Evolutionary conservation across 2,888 invertebrate species (phyloP).

Genomic region (Diarsia rubi): DNA sequence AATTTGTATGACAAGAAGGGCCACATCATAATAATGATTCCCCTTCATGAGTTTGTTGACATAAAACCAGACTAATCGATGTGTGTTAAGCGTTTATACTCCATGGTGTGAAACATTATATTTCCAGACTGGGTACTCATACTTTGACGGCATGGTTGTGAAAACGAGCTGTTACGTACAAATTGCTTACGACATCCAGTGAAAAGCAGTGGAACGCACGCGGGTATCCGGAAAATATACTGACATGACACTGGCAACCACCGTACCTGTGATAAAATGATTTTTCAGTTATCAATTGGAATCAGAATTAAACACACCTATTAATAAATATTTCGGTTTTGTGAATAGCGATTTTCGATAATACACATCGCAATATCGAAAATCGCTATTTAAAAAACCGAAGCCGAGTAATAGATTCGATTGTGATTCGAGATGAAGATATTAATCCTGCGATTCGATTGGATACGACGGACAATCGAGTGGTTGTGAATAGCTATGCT

Average conservation of each 20-base stretch:
- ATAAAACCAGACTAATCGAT: neutral
- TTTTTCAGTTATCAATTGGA: neutral
- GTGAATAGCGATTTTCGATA: too few species aligned
- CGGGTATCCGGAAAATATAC: slow-evolving; percentile 1
- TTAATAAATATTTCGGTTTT: too few species aligned
- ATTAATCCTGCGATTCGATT: too few species aligned
- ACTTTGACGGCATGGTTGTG: neutral
- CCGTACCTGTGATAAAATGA: neutral
- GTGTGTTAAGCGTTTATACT: neutral
- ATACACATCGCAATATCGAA: too few species aligned
- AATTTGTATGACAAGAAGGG: slow-evolving; percentile 32
- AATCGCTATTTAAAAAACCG: too few species aligned
- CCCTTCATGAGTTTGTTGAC: neutral
- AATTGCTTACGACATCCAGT: slow-evolving; percentile 1
- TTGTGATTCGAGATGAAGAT: too few species aligned
- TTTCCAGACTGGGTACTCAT: neutral
- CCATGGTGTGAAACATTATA: neutral
- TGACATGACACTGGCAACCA: neutral
- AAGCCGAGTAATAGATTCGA: too few species aligned
- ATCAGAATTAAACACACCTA: neutral
- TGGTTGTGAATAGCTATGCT: too few species aligned
- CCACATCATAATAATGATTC: slow-evolving; percentile 5
- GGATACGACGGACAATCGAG: too few species aligned
- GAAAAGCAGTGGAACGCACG: neutral
- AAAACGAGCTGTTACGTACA: neutral